These are phyloP conservation scores for Drosophila subsilvestris DNA, from an alignment of 2,888 invertebrate genomes.

Conservation along the genomic window DNA sequence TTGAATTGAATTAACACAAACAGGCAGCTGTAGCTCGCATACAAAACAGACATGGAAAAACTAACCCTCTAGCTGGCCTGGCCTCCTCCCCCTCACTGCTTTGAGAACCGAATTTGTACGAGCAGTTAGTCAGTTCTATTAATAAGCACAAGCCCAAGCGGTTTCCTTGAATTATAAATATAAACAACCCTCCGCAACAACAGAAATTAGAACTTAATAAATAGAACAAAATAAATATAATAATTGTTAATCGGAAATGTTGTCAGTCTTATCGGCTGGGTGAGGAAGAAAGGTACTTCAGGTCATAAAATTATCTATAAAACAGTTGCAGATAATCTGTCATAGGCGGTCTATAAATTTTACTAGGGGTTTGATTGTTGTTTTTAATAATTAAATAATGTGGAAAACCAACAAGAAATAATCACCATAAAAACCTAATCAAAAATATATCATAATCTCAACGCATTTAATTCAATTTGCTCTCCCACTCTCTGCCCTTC, in stretches of 20 bases:
- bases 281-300: slow-evolving; percentile 22
- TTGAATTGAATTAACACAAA: slow-evolving; percentile 76
- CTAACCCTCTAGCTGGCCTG: slow-evolving; percentile 26
- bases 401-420: too few species aligned
- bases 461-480: slow-evolving; percentile 14
- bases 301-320: slow-evolving; percentile 28
- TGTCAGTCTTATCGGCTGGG: slow-evolving; percentile 26
- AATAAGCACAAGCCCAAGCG: slow-evolving; percentile 19
- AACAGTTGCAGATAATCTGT: slow-evolving; percentile 26
- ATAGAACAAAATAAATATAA: slow-evolving; percentile 7
- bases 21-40: slow-evolving; percentile 39
- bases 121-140: slow-evolving; percentile 36
- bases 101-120: slow-evolving; percentile 1
- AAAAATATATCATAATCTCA: not conserved
- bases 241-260: slow-evolving; percentile 25
- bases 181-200: slow-evolving; percentile 16
- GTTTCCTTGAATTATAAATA: slow-evolving; percentile 28
- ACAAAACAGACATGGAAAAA: slow-evolving; percentile 21
- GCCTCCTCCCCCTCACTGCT: not conserved
- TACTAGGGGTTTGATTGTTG: not conserved
- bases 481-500: not conserved
- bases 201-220: not conserved
- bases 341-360: slow-evolving; percentile 11
- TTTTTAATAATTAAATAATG: too few species aligned
- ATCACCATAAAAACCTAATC: not conserved